A percentile compares a stretch with the other conserved stretches of the same genome.
Conservation (phyloP, 2,797 vertebrate genomes). For the Decapterus maruadsi region DNA sequence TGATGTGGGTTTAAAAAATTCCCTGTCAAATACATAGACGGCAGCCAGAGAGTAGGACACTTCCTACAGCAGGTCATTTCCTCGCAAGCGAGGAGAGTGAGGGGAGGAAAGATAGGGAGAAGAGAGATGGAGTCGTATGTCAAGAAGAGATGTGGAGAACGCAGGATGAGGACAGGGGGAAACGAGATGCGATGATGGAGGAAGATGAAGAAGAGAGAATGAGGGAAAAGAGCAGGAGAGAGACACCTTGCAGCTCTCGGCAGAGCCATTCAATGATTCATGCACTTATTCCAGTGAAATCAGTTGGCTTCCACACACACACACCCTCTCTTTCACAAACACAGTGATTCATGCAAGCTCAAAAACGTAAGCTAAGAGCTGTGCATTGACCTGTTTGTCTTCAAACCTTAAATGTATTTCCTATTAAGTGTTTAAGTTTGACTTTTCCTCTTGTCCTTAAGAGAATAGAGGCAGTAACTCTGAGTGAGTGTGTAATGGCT, state of each 20-base stretch:
- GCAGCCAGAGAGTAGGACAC: constrained; percentile 1
- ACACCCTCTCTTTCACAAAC: constrained; percentile 21
- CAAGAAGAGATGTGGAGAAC: constrained; percentile 12
- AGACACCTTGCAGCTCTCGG: constrained; percentile 13
- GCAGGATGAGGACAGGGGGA: not conserved
- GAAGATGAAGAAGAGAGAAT: constrained; percentile 24
- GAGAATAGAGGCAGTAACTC: constrained; percentile 12
- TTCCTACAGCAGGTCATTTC: constrained; percentile 41
- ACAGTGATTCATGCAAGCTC: constrained; percentile 5
- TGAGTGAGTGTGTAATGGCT: constrained; percentile 23
- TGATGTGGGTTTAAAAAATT: constrained; percentile 26
- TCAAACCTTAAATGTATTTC: constrained; percentile 21
- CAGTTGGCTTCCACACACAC: constrained; percentile 19
- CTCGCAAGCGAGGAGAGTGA: constrained; percentile 37
- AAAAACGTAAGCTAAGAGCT: constrained; percentile 20
- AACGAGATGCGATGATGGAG: constrained; percentile 19
- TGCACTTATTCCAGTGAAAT: constrained; percentile 47
- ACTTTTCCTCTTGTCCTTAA: constrained; percentile 27
- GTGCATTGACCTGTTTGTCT: constrained; percentile 10
- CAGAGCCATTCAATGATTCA: constrained; percentile 62
- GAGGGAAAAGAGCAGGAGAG: constrained; percentile 3
- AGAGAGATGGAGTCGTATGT: constrained; percentile 24
- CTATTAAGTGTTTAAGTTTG: not conserved
- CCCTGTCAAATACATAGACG: constrained; percentile 4
- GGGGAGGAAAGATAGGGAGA: not conserved